Evolutionary conservation across 2,113 vertebrate species (phyloP).

Genomic region (Istiophorus platypterus): DNA sequence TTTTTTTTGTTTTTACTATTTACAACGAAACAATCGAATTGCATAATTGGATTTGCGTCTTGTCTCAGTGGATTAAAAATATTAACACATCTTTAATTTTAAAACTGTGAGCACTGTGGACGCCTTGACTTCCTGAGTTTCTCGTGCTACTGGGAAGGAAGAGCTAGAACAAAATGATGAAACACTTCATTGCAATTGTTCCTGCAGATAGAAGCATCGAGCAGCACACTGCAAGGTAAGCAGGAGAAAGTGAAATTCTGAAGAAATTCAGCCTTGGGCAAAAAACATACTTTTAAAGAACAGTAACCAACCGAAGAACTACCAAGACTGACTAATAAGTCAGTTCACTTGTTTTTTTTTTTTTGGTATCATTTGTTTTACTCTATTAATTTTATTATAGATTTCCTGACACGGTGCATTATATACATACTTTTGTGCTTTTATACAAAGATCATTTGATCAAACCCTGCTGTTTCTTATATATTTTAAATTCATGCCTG

Average conservation of each 20-base stretch:
- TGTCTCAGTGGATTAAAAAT: slow-evolving; percentile 14
- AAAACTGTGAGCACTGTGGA: slow-evolving; percentile 14
- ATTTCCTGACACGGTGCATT: background rate
- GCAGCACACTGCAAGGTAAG: slow-evolving; percentile 24
- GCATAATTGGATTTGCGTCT: slow-evolving; percentile 4
- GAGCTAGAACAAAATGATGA: slow-evolving; percentile 47
- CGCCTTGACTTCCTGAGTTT: background rate
- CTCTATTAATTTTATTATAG: background rate
- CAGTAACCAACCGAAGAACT: background rate
- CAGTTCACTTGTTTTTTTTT: background rate
- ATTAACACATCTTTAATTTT: slow-evolving; percentile 30
- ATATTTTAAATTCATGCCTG: background rate
- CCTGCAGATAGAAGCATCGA: slow-evolving; percentile 63
- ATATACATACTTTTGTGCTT: background rate
- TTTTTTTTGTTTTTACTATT: slow-evolving; percentile 31
- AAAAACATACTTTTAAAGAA: slow-evolving; percentile 9
- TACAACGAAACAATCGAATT: slow-evolving; percentile 34
- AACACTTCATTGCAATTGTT: slow-evolving; percentile 44
- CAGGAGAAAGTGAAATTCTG: slow-evolving; percentile 1
- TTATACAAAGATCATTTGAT: background rate
- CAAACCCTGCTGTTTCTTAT: no score
- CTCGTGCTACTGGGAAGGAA: slow-evolving; percentile 1
- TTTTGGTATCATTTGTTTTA: background rate
- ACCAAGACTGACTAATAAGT: background rate
- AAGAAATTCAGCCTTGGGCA: slow-evolving; percentile 24